Base-by-base conservation (phyloP, 2,113 vertebrate genomes). In the Crocuta crocuta region DNA sequence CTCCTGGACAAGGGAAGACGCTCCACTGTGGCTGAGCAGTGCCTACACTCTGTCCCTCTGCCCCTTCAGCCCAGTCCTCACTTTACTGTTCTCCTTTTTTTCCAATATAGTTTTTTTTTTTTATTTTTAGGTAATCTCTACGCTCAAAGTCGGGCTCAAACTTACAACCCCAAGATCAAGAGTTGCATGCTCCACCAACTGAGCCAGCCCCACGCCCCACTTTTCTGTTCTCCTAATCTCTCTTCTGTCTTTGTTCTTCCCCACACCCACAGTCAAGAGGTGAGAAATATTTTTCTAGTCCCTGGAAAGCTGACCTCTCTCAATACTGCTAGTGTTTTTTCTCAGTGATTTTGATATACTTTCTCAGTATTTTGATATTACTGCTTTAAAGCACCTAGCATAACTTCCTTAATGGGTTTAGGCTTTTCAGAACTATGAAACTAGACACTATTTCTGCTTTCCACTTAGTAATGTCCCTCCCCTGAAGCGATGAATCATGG, bases 341-440 rank as follows among this genome's bases (percentile, higher is more conserved):
- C 83, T 97, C 45, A 17, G 53, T 83, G 63, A 12, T n/a, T n/a
- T n/a, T n/a, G n/a, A n/a, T n/a, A n/a, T n/a, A n/a, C n/a, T n/a
- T n/a, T n/a, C n/a, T n/a, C n/a, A n/a, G 2, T 28, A 61, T 91
- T 95, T 95, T 79, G 17, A 39, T 95, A 84, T 79, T 84, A 45
- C 19, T 39, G 86, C 76, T 73, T 88, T 93, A 96, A 74, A 96
- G 53, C 35, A 83, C 39, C 39, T 26, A 79, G 33, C 11, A 73
- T 58, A 63, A 61, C 81, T 93, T 88, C 24, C 81, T 83, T 80
- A 66, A 79, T 70, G 10, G n/a, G 55, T 17, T 84, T 90, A 74
- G 24, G 90, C 58, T 89, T 93, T 95, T 63, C 2, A 9, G 84
- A 94, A 95, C 95, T 16, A 94, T 28, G 93, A 97, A 96, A 80